A percentile compares a stretch with the other conserved stretches of the same genome.
Conservation (phyloP, 2,113 vertebrate species). For the Paraplagusia blochii region DNA sequence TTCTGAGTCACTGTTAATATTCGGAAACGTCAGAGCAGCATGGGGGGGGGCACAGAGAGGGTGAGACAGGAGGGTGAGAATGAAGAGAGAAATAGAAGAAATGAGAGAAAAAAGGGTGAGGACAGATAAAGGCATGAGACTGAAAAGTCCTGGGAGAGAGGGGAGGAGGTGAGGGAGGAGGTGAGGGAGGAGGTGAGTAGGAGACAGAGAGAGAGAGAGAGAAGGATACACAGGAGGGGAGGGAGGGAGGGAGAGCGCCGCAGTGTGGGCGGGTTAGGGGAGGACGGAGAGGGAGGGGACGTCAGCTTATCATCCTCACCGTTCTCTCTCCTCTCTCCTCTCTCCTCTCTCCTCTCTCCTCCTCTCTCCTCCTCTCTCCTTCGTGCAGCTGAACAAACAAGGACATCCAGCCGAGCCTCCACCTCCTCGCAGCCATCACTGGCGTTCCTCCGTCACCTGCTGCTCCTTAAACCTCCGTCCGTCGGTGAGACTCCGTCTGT, state of each 20-base stretch:
- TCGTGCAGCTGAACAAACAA: slow-evolving; percentile 62
- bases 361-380: slow-evolving; percentile 18
- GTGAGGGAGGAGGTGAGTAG: background rate
- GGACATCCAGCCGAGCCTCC: slow-evolving; percentile 48
- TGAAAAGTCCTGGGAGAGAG: too few relatives aligned
- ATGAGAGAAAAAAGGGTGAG: slow-evolving; percentile 40
- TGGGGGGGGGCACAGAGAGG: too few relatives aligned
- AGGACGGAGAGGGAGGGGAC: slow-evolving; percentile 74
- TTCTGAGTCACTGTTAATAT: slow-evolving; percentile 55
- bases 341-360: slow-evolving; percentile 40
- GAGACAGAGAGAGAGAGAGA: slow-evolving; percentile 71
- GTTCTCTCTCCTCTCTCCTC: slow-evolving; percentile 21
- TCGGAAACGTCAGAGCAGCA: slow-evolving; percentile 59
- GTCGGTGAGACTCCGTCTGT: background rate
- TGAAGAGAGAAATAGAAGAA: too few relatives aligned
- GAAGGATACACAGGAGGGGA: slow-evolving; percentile 9
- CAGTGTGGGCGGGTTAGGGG: slow-evolving; percentile 80
- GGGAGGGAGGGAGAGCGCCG: slow-evolving; percentile 72
- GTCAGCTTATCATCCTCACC: slow-evolving; percentile 61
- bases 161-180: slow-evolving; percentile 59
- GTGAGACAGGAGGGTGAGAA: too few relatives aligned
- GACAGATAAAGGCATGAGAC: too few relatives aligned
- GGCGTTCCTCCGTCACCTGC: slow-evolving; percentile 1
- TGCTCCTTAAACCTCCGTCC: background rate
- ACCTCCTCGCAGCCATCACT: slow-evolving; percentile 4